phyloP scores from a whole-genome alignment of 2,113 vertebrate genomes.

The Melanerpes formicivorus region DNA sequence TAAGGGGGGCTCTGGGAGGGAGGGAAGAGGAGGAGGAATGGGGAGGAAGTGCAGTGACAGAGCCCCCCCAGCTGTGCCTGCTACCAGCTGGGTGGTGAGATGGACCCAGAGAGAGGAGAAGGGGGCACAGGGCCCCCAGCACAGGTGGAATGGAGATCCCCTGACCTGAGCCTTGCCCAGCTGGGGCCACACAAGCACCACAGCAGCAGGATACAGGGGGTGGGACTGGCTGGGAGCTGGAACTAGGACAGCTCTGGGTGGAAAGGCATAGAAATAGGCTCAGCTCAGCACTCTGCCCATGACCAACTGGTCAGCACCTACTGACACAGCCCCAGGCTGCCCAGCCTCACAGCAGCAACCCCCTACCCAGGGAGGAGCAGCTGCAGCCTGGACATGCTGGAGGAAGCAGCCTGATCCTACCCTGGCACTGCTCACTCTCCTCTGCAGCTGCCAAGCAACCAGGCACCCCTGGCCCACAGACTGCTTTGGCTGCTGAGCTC shows the following conservation, averaged over 20 bases:
- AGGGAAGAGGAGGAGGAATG: neutral
- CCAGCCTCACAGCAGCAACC: neutral
- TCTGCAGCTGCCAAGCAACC: neutral
- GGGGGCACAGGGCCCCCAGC: neutral
- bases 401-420: neutral
- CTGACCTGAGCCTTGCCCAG: neutral
- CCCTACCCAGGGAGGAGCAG: neutral
- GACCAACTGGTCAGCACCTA: neutral
- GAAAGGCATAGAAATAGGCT: neutral
- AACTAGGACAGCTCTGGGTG: neutral
- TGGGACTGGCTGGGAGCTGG: neutral
- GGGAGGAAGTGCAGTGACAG: neutral
- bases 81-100: neutral
- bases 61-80: neutral
- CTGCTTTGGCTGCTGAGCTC: neutral
- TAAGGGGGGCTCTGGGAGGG: neutral
- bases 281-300: neutral
- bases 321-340: neutral
- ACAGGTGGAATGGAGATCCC: neutral
- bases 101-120: neutral
- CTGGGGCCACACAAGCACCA: neutral
- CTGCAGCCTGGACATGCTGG: neutral
- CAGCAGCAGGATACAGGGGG: neutral
- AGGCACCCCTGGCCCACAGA: neutral
- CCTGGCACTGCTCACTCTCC: neutral